Evolutionary conservation across 1,140 invertebrate genomes (phyloP).

Genomic region (Lepidotrigona ventralis): DNA sequence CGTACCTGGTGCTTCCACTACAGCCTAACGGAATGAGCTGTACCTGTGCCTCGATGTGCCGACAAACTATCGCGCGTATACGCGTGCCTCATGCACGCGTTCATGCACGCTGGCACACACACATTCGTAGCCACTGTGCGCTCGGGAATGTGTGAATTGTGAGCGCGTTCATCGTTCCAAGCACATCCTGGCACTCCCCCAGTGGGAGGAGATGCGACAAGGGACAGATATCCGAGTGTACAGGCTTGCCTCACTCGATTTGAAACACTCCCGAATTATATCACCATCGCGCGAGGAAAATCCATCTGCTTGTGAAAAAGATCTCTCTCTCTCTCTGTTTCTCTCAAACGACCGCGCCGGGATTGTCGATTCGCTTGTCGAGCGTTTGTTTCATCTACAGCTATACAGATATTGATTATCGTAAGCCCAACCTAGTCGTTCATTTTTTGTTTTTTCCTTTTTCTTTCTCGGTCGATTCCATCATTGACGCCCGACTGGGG

Average conservation of each 20-base stretch:
- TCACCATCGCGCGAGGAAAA: slow-evolving; percentile 44
- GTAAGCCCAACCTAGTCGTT: slow-evolving; percentile 11
- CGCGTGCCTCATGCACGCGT: slow-evolving; percentile 9
- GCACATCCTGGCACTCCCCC: slow-evolving; percentile 80
- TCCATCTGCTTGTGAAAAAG: background rate
- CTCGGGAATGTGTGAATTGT: slow-evolving; percentile 64
- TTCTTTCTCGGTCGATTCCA: background rate
- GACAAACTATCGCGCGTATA: slow-evolving; percentile 47
- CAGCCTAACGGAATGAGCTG: slow-evolving; percentile 69
- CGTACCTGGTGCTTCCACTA: slow-evolving; percentile 66
- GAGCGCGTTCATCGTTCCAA: slow-evolving; percentile 77
- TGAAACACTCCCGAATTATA: slow-evolving; percentile 59
- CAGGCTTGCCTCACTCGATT: slow-evolving; percentile 43
- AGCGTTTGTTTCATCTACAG: slow-evolving; percentile 31
- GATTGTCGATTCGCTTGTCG: background rate
- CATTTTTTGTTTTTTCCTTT: background rate
- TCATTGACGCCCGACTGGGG: background rate
- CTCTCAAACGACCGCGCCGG: background rate
- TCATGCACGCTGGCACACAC: background rate
- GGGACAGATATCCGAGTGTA: slow-evolving; percentile 71
- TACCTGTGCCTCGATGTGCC: slow-evolving; percentile 60
- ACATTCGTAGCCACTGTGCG: background rate
- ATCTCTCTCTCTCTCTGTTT: background rate
- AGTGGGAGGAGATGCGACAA: slow-evolving; percentile 70
- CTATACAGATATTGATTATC: slow-evolving; percentile 45